Percentiles rank a stretch among this genome's conserved stretches.
Evolutionary conservation across 2,797 vertebrate genomes (phyloP).

Genomic region (Harpagifer antarcticus): DNA sequence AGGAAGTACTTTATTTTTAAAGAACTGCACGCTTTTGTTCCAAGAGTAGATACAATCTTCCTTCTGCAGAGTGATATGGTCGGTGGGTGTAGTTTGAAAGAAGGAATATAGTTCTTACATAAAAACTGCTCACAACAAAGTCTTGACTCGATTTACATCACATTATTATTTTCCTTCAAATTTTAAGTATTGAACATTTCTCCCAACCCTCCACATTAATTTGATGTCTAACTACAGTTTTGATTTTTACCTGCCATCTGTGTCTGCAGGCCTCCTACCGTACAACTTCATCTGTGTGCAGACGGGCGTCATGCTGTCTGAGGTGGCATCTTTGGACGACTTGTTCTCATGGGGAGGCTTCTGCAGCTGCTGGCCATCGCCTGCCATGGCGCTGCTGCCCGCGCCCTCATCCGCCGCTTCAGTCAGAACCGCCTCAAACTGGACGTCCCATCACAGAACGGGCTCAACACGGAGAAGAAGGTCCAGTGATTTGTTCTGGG

Average conservation of each 20-base stretch:
- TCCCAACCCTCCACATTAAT: background rate
- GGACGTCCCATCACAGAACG: constrained; percentile 62
- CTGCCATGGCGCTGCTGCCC: constrained; percentile 90
- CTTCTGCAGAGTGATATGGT: no score
- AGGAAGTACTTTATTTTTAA: no score
- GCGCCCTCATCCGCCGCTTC: constrained; percentile 90
- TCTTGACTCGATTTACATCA: no score
- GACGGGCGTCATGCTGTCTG: constrained; percentile 94
- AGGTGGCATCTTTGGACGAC: constrained; percentile 92
- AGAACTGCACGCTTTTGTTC: no score
- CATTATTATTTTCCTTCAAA: background rate
- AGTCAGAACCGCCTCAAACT: constrained; percentile 85
- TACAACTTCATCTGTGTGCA: constrained; percentile 99
- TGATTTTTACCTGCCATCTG: background rate
- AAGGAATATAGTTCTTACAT: no score
- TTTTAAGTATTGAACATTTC: background rate
- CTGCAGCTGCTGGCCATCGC: constrained; percentile 93
- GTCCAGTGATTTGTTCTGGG: constrained; percentile 76
- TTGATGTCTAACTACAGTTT: background rate
- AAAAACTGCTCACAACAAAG: no score
- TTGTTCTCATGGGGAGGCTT: constrained; percentile 91
- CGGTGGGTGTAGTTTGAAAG: no score
- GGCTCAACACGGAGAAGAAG: constrained; percentile 82
- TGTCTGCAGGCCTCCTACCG: constrained; percentile 89
- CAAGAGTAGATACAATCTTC: no score